phyloP scores from a whole-genome alignment of 2,113 vertebrate genomes.

The Syngnathus typhle region DNA sequence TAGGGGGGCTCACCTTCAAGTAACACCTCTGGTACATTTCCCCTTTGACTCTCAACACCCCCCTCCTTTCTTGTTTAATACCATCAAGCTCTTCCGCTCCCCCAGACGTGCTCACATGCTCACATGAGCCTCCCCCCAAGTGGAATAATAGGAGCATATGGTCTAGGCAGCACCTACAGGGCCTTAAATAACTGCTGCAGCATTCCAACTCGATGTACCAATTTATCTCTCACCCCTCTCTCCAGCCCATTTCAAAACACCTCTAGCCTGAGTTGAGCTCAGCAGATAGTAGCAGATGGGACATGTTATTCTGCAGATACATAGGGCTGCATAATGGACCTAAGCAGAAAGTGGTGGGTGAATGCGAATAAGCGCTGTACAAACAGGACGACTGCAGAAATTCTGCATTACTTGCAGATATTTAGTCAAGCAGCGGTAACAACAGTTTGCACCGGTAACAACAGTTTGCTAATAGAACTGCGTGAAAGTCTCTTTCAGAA shows the following conservation, averaged over 20 bases:
- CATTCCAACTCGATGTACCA: constrained; percentile 65
- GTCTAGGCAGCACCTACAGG: constrained; percentile 66
- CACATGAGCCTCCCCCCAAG: constrained; percentile 65
- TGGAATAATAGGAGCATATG: constrained; percentile 70
- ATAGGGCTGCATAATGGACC: constrained; percentile 37
- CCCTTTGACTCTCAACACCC: constrained; percentile 25
- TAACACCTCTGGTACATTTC: constrained; percentile 53
- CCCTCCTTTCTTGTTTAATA: constrained; percentile 21
- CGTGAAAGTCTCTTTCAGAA: constrained; percentile 18
- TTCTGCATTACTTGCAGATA: constrained; percentile 51
- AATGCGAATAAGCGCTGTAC: constrained; percentile 53
- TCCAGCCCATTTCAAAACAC: constrained; percentile 56
- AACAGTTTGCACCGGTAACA: constrained; percentile 28
- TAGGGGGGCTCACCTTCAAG: constrained; percentile 52
- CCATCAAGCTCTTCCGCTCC: constrained; percentile 29
- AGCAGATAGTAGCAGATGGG: constrained; percentile 48
- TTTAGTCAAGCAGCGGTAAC: constrained; percentile 26
- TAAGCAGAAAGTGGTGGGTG: constrained; percentile 43
- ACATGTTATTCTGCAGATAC: constrained; percentile 54
- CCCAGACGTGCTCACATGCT: constrained; percentile 47
- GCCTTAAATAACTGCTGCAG: constrained; percentile 69
- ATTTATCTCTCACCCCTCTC: constrained; percentile 53
- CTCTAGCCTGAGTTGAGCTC: constrained; percentile 43
- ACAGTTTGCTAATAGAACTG: constrained; percentile 26
- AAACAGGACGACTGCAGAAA: constrained; percentile 48